phyloP scores from a whole-genome alignment of 2,888 invertebrate genomes.

The Himalopsyche japonica region DNA sequence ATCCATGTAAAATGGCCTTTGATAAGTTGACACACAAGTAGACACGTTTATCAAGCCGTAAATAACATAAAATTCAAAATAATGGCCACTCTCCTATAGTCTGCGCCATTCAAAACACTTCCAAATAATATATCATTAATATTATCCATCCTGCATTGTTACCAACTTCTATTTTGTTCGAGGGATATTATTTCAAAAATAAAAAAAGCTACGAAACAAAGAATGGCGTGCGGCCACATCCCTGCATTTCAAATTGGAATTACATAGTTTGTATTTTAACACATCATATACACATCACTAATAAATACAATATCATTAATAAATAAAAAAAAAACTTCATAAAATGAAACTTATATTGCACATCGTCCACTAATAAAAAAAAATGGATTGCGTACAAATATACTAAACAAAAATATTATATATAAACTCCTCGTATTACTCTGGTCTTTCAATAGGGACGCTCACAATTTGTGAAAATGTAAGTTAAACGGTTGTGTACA shows the following conservation, averaged over 20 bases:
- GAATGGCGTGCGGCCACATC: constrained; percentile 17
- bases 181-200: not conserved
- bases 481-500: too few relatives aligned
- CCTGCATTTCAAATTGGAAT: constrained; percentile 3
- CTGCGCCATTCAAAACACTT: constrained; percentile 18
- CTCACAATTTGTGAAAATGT: too few relatives aligned
- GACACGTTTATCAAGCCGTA: constrained; percentile 5
- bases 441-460: too few relatives aligned
- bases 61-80: constrained; percentile 15
- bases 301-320: too few relatives aligned
- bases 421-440: too few relatives aligned
- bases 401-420: too few relatives aligned
- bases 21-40: not conserved
- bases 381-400: too few relatives aligned
- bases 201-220: constrained; percentile 3
- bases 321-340: too few relatives aligned
- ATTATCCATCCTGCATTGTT: constrained; percentile 30
- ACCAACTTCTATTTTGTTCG: constrained; percentile 12
- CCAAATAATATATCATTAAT: constrained; percentile 30
- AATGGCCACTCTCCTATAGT: constrained; percentile 8
- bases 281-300: too few relatives aligned
- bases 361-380: too few relatives aligned
- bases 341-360: too few relatives aligned
- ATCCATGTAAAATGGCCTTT: not conserved
- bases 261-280: not conserved